phyloP scores from a whole-genome alignment of 2,113 vertebrate genomes.

The Nannobrachium achirus region DNA sequence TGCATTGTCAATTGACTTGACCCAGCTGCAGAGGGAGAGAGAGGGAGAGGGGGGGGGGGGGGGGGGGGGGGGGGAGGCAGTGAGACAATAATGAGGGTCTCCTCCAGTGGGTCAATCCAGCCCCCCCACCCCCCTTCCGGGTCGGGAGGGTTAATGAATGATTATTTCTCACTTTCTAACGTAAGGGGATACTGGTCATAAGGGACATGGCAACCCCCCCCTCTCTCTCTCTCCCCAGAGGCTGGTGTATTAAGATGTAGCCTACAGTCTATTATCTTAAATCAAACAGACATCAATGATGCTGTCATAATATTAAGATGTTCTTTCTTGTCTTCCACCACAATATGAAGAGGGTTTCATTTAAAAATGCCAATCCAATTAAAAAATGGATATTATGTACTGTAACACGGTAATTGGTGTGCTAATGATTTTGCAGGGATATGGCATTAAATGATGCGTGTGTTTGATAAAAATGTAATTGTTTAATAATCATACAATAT shows the following conservation, averaged over 20 bases:
- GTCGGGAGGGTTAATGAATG: constrained; percentile 84
- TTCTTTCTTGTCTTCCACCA: constrained; percentile 17
- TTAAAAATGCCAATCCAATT: not conserved
- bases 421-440: no score
- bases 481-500: no score
- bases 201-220: constrained; percentile 45
- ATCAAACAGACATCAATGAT: constrained; percentile 22
- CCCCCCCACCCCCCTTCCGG: constrained; percentile 29
- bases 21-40: constrained; percentile 74
- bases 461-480: no score
- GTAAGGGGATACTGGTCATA: constrained; percentile 68
- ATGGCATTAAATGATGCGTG: no score
- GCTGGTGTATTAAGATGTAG: constrained; percentile 8
- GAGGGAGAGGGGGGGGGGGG: constrained; percentile 37
- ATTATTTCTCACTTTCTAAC: constrained; percentile 85
- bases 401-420: no score
- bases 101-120: constrained; percentile 44
- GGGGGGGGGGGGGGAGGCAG: constrained; percentile 61
- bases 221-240: constrained; percentile 6
- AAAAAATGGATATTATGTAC: no score
- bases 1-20: constrained; percentile 73
- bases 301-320: constrained; percentile 27
- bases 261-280: not conserved
- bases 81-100: constrained; percentile 27
- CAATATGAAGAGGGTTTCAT: not conserved